Conservation (phyloP, 1,140 invertebrate species). For the Lethrus apterus region DNA sequence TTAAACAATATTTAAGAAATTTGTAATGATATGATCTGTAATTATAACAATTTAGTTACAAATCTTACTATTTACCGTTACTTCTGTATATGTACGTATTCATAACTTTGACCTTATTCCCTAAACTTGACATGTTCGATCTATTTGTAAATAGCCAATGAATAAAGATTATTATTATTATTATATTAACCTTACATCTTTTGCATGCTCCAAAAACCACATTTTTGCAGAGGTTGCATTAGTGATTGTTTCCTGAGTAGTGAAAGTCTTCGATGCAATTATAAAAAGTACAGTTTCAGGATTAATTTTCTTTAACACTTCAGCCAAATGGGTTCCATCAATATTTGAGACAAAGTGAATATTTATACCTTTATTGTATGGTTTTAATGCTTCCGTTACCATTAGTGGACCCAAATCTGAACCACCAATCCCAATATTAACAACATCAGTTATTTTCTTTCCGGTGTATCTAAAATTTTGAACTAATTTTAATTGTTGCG, state of each 20-base stretch:
- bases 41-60: too few species aligned
- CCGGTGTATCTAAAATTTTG: conserved; percentile 82
- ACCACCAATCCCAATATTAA: conserved; percentile 99
- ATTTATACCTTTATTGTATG: conserved; percentile 79
- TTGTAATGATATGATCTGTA: too few species aligned
- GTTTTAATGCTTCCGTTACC: conserved; percentile 96
- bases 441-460: conserved; percentile 92
- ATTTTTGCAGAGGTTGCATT: conserved; percentile 95
- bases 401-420: conserved; percentile 98
- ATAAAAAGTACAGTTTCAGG: conserved; percentile 96
- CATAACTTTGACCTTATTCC: too few species aligned
- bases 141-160: too few species aligned
- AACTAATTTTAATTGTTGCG: too few species aligned
- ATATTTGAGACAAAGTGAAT: conserved; percentile 99
- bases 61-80: too few species aligned
- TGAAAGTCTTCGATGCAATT: conserved; percentile 98
- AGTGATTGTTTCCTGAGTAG: conserved; percentile 99
- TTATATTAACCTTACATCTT: conserved; percentile 84
- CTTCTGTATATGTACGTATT: too few species aligned
- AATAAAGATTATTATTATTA: too few species aligned
- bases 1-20: too few species aligned
- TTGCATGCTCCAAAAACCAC: conserved; percentile 85
- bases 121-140: too few species aligned
- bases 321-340: conserved; percentile 96
- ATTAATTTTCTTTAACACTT: conserved; percentile 84